Conservation (phyloP, 2,113 vertebrate species). For the Hippocampus mohnikei region DNA sequence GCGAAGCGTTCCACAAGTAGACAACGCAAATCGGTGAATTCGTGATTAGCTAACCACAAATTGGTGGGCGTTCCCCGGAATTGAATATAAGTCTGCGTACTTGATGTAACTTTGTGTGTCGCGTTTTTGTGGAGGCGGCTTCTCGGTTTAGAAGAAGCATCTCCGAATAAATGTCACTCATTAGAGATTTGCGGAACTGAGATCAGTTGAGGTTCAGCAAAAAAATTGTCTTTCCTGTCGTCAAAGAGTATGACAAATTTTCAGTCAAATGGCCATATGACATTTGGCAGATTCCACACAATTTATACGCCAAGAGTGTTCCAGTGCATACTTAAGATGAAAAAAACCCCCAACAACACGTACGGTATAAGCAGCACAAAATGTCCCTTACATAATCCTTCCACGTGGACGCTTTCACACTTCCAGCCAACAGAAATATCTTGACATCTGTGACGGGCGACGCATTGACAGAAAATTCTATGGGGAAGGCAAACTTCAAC, state of each 20-base stretch:
- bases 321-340: conserved; percentile 14
- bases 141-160: no score
- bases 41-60: no score
- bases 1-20: no score
- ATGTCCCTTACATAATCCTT: conserved; percentile 44
- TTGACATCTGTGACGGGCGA: conserved; percentile 44
- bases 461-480: conserved; percentile 35
- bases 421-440: conserved; percentile 31
- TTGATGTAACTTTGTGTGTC: no score
- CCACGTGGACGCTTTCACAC: conserved; percentile 41
- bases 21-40: no score
- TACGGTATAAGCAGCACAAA: neutral
- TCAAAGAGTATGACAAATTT: neutral
- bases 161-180: no score
- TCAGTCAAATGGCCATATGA: neutral
- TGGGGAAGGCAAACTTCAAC: conserved; percentile 47
- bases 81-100: no score
- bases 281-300: neutral
- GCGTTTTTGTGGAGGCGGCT: no score
- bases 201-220: no score
- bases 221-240: no score
- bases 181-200: no score
- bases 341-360: neutral
- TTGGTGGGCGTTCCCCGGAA: no score
- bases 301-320: neutral